A percentile compares a stretch with the other conserved stretches of the same genome.
Evolutionary conservation across 2,797 vertebrate genomes (phyloP).

Genomic region (Lutjanus argentimaculatus): DNA sequence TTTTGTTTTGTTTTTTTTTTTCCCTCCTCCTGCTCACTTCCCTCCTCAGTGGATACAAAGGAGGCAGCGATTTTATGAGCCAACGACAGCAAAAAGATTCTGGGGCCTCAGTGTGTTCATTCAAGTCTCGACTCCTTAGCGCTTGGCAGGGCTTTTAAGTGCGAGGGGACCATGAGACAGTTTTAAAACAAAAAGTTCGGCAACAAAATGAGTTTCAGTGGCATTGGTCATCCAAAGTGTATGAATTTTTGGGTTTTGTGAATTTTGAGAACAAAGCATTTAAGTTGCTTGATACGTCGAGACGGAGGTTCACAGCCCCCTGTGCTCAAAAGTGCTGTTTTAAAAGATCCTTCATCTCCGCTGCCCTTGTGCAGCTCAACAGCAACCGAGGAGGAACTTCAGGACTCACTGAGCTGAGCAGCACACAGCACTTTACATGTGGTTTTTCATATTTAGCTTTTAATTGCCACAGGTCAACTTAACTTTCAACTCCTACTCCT

Average conservation of each 20-base stretch:
- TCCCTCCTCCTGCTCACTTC: slow-evolving; percentile 55
- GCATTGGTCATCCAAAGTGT: neutral
- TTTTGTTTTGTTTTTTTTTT: slow-evolving; percentile 71
- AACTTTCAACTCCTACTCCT: no score
- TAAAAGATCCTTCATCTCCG: no score
- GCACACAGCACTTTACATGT: no score
- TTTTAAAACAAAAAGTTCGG: slow-evolving; percentile 60
- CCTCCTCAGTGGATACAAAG: slow-evolving; percentile 75
- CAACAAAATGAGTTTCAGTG: slow-evolving; percentile 28
- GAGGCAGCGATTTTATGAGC: slow-evolving; percentile 85
- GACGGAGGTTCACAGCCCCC: no score
- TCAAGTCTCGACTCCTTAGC: slow-evolving; percentile 76
- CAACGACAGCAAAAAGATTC: slow-evolving; percentile 85
- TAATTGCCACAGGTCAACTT: no score
- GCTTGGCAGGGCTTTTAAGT: slow-evolving; percentile 80
- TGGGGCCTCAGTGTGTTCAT: slow-evolving; percentile 81
- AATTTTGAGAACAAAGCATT: slow-evolving; percentile 11
- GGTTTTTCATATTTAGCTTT: no score
- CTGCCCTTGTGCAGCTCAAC: no score
- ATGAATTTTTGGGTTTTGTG: neutral
- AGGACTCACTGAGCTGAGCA: no score
- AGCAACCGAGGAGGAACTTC: no score
- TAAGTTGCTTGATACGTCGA: neutral
- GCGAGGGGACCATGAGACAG: slow-evolving; percentile 62
- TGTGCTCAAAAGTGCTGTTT: no score